phyloP scores from a whole-genome alignment of 2,888 invertebrate species.

The Suillia variegata region DNA sequence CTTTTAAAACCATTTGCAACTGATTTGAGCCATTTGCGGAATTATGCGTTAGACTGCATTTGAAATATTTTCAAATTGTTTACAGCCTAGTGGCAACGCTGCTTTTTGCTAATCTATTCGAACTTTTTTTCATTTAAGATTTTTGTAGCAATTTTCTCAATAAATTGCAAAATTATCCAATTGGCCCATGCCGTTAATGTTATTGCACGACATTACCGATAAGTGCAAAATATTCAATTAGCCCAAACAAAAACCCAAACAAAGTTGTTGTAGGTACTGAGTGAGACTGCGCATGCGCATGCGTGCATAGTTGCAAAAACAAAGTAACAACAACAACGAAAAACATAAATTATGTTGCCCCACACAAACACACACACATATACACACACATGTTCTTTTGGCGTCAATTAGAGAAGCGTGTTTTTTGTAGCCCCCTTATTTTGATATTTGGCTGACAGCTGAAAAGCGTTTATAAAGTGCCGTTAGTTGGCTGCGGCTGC shows the following conservation, averaged over 20 bases:
- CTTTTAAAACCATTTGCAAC: neutral
- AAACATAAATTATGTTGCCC: too few species aligned
- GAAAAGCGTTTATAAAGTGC: too few species aligned
- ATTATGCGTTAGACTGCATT: slow-evolving; percentile 5
- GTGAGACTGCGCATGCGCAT: too few species aligned
- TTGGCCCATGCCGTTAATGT: slow-evolving; percentile 37
- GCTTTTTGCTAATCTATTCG: too few species aligned
- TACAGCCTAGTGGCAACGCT: too few species aligned
- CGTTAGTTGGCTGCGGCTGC: too few species aligned
- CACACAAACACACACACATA: too few species aligned
- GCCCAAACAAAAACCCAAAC: slow-evolving; percentile 19
- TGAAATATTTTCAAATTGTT: neutral
- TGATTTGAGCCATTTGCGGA: slow-evolving; percentile 8
- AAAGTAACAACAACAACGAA: too few species aligned
- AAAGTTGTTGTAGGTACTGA: slow-evolving; percentile 26
- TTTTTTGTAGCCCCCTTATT: too few species aligned
- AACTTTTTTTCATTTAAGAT: slow-evolving; percentile 13
- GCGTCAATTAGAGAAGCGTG: too few species aligned
- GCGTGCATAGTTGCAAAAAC: too few species aligned
- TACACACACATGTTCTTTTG: slow-evolving; percentile 27
- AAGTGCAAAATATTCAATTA: slow-evolving; percentile 33
- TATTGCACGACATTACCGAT: slow-evolving; percentile 23
- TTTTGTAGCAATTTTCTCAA: slow-evolving; percentile 14
- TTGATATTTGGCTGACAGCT: too few species aligned
- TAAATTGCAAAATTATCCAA: slow-evolving; percentile 45